Conservation (phyloP, 2,113 vertebrate genomes). For the Acanthisitta chloris region DNA sequence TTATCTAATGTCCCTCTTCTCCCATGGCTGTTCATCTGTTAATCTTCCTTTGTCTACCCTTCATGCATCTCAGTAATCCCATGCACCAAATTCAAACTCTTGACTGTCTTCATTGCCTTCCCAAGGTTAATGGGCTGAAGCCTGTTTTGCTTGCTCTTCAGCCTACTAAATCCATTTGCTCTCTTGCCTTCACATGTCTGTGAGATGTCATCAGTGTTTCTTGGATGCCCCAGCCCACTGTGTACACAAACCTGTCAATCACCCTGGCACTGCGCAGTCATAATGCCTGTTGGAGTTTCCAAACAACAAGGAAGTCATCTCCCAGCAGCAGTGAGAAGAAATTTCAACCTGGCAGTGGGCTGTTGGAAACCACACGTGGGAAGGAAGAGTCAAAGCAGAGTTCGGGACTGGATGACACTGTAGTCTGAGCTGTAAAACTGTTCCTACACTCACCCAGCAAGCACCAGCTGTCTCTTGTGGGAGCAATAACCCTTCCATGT, state of each 20-base stretch:
- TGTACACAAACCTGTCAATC: conserved; percentile 35
- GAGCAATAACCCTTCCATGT: not conserved
- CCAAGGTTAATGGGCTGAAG: not conserved
- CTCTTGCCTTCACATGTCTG: not conserved
- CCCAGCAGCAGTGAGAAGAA: not conserved
- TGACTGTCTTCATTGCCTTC: not conserved
- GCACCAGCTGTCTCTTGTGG: not conserved
- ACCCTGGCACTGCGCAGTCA: not conserved
- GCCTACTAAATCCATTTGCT: not conserved
- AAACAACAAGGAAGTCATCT: not conserved
- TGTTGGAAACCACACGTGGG: not conserved
- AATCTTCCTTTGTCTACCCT: not conserved
- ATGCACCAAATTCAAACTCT: not conserved
- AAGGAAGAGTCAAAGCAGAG: conserved; percentile 25
- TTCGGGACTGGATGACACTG: not conserved
- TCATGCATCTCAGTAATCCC: not conserved
- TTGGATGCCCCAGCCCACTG: not conserved
- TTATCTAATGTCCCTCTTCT: not conserved
- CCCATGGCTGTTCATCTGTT: not conserved
- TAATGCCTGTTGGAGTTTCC: not conserved
- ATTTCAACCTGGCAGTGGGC: not conserved
- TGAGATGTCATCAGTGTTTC: not conserved
- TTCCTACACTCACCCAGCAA: not conserved
- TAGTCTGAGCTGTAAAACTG: not conserved
- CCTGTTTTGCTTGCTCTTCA: not conserved